Percentiles rank a stretch among this genome's conserved stretches.
Evolutionary conservation across 30 jellyfish, hydroid and myxozoan genomes (phyloP).

Genomic region (Cassiopea xamachana): DNA sequence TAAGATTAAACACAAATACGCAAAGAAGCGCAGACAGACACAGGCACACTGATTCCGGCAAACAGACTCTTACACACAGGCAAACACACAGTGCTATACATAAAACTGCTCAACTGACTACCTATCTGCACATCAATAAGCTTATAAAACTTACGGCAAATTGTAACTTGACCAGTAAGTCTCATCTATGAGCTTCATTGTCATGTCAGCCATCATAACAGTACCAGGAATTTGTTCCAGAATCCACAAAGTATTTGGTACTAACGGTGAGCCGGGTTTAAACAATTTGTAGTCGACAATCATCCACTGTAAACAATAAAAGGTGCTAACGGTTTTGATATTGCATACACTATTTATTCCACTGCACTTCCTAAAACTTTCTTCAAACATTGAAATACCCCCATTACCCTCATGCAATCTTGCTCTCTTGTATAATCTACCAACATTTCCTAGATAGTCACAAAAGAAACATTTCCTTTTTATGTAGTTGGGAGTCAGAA

Average conservation of each 20-base stretch:
- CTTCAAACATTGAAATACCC: no score
- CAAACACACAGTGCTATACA: no score
- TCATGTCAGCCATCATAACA: constrained; percentile 93
- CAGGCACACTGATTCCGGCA: no score
- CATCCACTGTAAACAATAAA: constrained; percentile 81
- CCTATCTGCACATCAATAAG: not conserved
- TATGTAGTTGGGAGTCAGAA: no score
- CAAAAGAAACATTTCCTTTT: no score
- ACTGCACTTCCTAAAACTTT: not conserved
- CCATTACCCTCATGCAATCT: no score
- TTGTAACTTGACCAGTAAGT: constrained; percentile 94
- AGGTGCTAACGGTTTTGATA: not conserved
- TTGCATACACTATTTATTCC: not conserved
- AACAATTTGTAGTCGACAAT: constrained; percentile 84
- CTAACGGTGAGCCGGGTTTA: constrained; percentile 74
- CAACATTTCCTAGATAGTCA: no score
- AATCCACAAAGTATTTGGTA: constrained; percentile 91
- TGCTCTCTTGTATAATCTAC: no score
- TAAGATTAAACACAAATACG: no score
- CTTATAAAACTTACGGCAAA: constrained; percentile 79
- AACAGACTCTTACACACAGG: no score
- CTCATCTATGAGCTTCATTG: constrained; percentile 58
- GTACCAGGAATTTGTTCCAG: constrained; percentile 97
- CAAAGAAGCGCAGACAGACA: no score
- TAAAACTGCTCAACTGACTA: no score